phyloP scores from a whole-genome alignment of 2,113 vertebrate species.

The Irena cyanogastra region DNA sequence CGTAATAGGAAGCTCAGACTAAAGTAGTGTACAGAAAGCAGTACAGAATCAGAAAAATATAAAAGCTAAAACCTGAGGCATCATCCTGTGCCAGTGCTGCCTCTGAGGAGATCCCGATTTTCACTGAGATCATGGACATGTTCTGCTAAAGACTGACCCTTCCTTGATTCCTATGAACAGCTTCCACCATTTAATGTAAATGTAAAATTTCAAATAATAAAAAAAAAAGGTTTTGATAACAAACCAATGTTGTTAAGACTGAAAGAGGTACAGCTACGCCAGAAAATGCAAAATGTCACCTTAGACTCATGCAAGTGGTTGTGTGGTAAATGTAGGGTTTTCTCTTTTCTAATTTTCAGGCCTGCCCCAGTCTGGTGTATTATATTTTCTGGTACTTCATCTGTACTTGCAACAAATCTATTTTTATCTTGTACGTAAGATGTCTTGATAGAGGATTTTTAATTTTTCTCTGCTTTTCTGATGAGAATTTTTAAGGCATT shows the following conservation, averaged over 20 bases:
- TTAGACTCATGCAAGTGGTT: not conserved
- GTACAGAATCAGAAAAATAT: not conserved
- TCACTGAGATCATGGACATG: not conserved
- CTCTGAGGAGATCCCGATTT: not conserved
- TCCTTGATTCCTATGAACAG: not conserved
- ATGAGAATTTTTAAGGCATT: not conserved
- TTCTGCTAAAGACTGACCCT: not conserved
- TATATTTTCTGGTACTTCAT: not conserved
- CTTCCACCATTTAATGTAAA: not conserved
- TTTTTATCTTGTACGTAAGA: not conserved
- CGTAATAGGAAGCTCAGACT: not conserved
- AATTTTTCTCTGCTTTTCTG: not conserved
- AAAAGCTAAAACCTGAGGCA: not conserved
- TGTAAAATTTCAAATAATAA: not conserved
- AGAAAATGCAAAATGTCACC: not conserved
- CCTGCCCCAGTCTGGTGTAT: not conserved
- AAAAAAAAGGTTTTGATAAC: not conserved
- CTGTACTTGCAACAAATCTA: not conserved
- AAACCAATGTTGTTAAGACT: not conserved
- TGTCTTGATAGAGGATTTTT: not conserved
- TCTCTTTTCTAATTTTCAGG: not conserved
- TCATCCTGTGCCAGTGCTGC: not conserved
- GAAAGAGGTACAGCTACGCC: not conserved
- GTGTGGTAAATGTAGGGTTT: not conserved
- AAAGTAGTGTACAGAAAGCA: not conserved